phyloP scores from a whole-genome alignment of 2,113 vertebrate species.

The Podiceps cristatus region DNA sequence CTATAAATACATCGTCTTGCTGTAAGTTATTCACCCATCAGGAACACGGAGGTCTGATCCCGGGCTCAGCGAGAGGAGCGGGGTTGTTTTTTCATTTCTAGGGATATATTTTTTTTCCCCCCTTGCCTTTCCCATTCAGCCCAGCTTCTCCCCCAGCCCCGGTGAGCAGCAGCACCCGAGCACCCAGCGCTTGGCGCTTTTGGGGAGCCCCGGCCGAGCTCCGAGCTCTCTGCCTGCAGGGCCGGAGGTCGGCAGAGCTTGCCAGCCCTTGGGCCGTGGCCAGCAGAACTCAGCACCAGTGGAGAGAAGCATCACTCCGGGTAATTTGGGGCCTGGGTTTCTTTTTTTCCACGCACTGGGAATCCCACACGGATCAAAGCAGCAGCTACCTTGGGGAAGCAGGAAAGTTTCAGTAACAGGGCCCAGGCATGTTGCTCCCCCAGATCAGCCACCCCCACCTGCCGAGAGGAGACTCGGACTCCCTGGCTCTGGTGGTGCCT shows the following conservation, averaged over 20 bases:
- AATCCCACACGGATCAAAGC: fast-evolving
- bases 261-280: background rate
- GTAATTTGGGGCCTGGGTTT: background rate
- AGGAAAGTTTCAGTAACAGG: fast-evolving
- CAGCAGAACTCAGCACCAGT: background rate
- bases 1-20: slow-evolving; percentile 52
- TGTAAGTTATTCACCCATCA: slow-evolving; percentile 33
- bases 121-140: background rate
- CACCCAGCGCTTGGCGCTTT: fast-evolving
- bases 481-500: fast-evolving
- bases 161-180: fast-evolving
- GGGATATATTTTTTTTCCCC: too few species aligned
- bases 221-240: background rate
- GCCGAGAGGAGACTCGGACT: fast-evolving
- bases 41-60: slow-evolving; percentile 10
- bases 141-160: background rate
- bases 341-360: background rate
- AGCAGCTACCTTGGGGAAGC: background rate
- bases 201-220: background rate
- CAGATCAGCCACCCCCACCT: background rate
- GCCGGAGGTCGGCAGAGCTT: background rate
- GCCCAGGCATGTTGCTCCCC: background rate
- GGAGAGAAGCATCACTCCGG: background rate
- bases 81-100: background rate
- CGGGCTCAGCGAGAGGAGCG: background rate